These are phyloP conservation scores for Takifugu flavidus DNA, from an alignment of 2,113 vertebrate genomes.

Conservation along the genomic window DNA sequence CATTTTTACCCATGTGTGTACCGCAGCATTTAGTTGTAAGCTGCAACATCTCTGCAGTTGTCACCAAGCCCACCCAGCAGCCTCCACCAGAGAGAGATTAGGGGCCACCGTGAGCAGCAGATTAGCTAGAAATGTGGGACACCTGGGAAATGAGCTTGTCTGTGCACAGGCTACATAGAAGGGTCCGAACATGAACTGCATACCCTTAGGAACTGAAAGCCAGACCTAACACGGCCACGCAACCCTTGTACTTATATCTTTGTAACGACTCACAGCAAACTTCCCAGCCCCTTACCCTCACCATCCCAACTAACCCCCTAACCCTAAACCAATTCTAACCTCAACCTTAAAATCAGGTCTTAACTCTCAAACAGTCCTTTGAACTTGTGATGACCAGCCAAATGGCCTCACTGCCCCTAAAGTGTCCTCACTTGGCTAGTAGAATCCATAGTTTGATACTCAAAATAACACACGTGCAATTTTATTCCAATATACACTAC, in stretches of 20 bases:
- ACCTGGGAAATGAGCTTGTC: slow-evolving; percentile 71
- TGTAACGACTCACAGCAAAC: too few relatives aligned
- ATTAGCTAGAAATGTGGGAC: slow-evolving; percentile 74
- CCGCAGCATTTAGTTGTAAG: slow-evolving; percentile 48
- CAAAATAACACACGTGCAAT: neutral
- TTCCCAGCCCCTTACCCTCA: too few relatives aligned
- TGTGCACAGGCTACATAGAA: slow-evolving; percentile 31
- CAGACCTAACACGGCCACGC: neutral
- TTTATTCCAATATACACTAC: slow-evolving; percentile 36
- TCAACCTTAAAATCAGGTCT: too few relatives aligned
- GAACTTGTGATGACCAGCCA: neutral
- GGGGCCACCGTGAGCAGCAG: slow-evolving; percentile 66
- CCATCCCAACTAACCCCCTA: too few relatives aligned
- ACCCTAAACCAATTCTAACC: too few relatives aligned
- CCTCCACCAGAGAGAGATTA: slow-evolving; percentile 62
- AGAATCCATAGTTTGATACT: too few relatives aligned
- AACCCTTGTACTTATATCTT: too few relatives aligned
- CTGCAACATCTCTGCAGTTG: slow-evolving; percentile 53
- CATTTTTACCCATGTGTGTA: slow-evolving; percentile 9
- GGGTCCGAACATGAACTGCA: slow-evolving; percentile 13
- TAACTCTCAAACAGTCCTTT: too few relatives aligned
- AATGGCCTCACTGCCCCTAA: too few relatives aligned
- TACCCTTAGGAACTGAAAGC: neutral
- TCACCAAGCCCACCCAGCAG: slow-evolving; percentile 45
- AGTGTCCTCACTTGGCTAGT: too few relatives aligned